Conservation (phyloP, 2,113 vertebrate genomes). For the Pontoporia blainvillei region DNA sequence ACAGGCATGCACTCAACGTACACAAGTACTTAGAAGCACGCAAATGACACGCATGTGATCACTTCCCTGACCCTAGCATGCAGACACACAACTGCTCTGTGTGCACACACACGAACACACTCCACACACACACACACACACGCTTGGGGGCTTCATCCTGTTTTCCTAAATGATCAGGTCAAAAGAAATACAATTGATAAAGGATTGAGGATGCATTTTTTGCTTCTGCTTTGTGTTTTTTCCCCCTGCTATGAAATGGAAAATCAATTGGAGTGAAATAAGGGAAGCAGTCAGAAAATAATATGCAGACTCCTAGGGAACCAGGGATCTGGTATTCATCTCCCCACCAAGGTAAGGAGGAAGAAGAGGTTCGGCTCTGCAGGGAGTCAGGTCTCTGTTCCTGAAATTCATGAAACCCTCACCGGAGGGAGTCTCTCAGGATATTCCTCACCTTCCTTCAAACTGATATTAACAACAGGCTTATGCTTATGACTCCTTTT, state of each 20-base stretch:
- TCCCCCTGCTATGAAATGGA: background rate
- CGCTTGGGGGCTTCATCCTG: background rate
- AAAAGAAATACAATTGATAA: background rate
- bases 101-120: background rate
- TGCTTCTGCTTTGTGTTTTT: background rate
- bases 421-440: background rate
- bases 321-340: background rate
- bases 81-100: background rate
- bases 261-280: conserved; percentile 25
- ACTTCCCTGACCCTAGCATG: rapidly evolving
- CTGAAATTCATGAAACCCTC: conserved; percentile 46
- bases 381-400: background rate
- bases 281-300: conserved; percentile 17
- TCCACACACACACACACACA: background rate
- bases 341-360: background rate
- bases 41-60: rapidly evolving
- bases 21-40: background rate
- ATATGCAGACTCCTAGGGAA: background rate
- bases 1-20: rapidly evolving
- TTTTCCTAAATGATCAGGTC: background rate
- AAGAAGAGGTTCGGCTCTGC: background rate
- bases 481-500: background rate
- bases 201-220: conserved; percentile 22
- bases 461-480: background rate
- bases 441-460: background rate